Percentiles rank a stretch among this genome's conserved stretches.
These are phyloP conservation scores for Dryobates pubescens DNA, from an alignment of 2,797 vertebrate species.

Conservation along the genomic window DNA sequence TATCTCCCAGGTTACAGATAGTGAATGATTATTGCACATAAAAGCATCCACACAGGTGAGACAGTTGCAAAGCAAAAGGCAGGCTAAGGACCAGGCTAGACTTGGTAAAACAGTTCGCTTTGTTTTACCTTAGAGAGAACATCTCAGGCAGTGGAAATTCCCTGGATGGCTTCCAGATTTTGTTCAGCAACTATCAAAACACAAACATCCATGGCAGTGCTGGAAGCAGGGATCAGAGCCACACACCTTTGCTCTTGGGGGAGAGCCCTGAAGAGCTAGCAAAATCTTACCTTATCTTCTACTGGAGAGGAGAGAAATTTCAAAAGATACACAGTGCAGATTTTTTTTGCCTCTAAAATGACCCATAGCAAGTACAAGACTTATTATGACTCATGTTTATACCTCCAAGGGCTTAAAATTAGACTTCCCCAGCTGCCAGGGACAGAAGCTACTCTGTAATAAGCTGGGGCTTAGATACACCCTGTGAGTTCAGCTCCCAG, in stretches of 20 bases:
- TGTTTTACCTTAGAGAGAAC: neutral
- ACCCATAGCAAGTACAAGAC: constrained; percentile 10
- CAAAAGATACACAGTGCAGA: neutral
- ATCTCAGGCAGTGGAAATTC: neutral
- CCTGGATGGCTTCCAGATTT: neutral
- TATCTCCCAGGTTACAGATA: neutral
- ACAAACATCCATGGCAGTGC: neutral
- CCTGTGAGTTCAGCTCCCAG: neutral
- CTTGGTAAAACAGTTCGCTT: neutral
- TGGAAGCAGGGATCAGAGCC: neutral
- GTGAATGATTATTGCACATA: neutral
- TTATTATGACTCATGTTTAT: constrained; percentile 36
- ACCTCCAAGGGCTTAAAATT: constrained; percentile 2
- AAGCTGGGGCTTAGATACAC: constrained; percentile 13
- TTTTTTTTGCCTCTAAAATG: constrained; percentile 24
- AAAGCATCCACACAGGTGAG: neutral
- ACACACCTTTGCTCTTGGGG: neutral
- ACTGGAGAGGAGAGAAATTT: neutral
- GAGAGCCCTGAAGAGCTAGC: neutral
- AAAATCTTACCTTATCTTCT: constrained; percentile 30
- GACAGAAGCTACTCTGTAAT: neutral
- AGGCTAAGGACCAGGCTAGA: neutral
- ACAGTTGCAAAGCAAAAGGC: neutral
- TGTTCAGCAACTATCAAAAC: neutral
- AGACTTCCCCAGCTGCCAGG: constrained; percentile 20